Evolutionary conservation across 2,113 vertebrate genomes (phyloP), one percentile per base, ranked within the genome.

Genomic region (Phaethon lepturus): DNA sequence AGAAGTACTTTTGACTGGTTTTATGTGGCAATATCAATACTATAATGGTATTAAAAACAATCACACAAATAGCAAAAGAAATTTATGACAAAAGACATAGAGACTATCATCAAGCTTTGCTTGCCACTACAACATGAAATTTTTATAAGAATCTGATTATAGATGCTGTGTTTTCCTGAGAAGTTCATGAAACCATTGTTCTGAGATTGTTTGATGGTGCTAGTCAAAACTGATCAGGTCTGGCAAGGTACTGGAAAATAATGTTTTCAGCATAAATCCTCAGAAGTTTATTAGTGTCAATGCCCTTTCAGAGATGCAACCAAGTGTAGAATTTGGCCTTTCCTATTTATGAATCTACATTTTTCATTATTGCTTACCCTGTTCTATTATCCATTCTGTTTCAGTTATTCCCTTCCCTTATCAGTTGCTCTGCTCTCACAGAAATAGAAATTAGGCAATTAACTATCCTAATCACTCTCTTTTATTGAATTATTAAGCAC

Each of bases 351-450:
- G 59, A 87, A 95, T 86, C 60, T 53, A 86, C 13, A 38, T 76
- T 88, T 86, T 93, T 92, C 59, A 86, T 78, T 92, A 86, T 71
- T 93, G 59, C 15, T 95, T 77, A 93, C 60, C 50, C 50, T 88
- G 35, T 74, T 86, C 58, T 49, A 67, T 81, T 74, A 84, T 42
- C 72, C 28, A 47, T 71, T 86, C 38, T 3, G 2, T 66, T 77
- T 55, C 28, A 81, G 19, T 38, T 86, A 94, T 16, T 86, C 5
- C 50, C 14, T 69, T 79, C 38, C 26, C 24, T 68, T 76, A 86
- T 35, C 50, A 83, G 42, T 62, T 91, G 20, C n/a, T 66, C 31
- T 38, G 42, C 12, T 86, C n/a, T 86, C 19, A 2, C 17, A 67
- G 42, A 87, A 79, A 60, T 2, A 93, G 45, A 90, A 88, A 92